A percentile compares a stretch with the other conserved stretches of the same genome.
These are phyloP conservation scores for Netta rufina DNA, from an alignment of 2,797 vertebrate genomes.

Conservation along the genomic window DNA sequence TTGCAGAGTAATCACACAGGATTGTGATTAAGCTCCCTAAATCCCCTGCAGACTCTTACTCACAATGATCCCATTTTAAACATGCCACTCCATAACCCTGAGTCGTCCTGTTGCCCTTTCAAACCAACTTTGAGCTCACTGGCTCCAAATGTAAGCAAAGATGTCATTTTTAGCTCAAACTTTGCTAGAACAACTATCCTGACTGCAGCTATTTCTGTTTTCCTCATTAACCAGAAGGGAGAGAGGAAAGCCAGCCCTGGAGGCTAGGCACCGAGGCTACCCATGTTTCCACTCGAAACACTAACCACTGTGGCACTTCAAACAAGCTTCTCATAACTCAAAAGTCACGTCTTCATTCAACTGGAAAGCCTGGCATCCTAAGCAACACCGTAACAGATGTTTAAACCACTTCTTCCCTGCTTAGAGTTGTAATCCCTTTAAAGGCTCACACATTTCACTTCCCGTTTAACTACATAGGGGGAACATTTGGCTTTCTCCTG, in stretches of 20 bases:
- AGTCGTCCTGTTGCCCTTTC: constrained; percentile 39
- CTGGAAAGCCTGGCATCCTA: not conserved
- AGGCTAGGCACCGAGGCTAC: not conserved
- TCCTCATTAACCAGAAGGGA: not conserved
- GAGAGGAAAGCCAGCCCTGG: not conserved
- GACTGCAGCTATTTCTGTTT: not conserved
- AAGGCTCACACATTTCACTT: constrained; percentile 25
- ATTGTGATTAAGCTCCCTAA: constrained; percentile 62
- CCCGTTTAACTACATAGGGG: constrained; percentile 1
- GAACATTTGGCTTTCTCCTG: constrained; percentile 20
- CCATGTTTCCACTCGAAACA: not conserved
- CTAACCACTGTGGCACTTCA: not conserved
- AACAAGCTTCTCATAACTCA: not conserved
- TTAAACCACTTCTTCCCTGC: not conserved
- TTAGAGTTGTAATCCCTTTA: constrained; percentile 36
- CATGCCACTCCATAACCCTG: not conserved
- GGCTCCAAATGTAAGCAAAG: not conserved
- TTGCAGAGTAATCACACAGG: constrained; percentile 22
- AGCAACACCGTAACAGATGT: not conserved
- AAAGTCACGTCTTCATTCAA: not conserved
- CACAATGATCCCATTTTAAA: constrained; percentile 54
- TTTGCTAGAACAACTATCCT: not conserved
- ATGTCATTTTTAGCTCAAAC: not conserved
- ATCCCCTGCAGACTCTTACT: constrained; percentile 59
- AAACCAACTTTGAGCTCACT: not conserved